phyloP scores from a whole-genome alignment of 2,888 invertebrate species.

The Caenorhabditis imperialis region DNA sequence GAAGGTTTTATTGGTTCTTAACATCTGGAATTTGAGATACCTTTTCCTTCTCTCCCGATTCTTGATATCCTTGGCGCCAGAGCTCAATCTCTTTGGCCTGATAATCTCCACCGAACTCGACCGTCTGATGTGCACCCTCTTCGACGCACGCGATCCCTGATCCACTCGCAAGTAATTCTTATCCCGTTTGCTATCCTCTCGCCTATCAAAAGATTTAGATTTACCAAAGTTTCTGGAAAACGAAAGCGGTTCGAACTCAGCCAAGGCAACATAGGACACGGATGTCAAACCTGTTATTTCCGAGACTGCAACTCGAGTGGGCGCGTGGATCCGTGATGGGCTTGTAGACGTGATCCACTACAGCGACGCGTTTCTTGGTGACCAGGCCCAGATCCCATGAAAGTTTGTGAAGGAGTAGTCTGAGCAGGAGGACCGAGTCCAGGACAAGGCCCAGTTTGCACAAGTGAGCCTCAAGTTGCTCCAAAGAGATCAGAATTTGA shows the following conservation, averaged over 20 bases:
- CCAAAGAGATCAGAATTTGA: slow-evolving; percentile 67
- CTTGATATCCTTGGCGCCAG: slow-evolving; percentile 76
- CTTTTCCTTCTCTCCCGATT: slow-evolving; percentile 74
- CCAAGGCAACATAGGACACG: slow-evolving; percentile 8
- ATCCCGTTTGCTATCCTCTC: slow-evolving; percentile 67
- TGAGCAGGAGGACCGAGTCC: slow-evolving; percentile 75
- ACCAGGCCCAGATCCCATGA: slow-evolving; percentile 76
- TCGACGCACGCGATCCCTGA: slow-evolving; percentile 72
- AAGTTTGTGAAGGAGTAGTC: slow-evolving; percentile 77
- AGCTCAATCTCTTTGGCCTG: slow-evolving; percentile 75
- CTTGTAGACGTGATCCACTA: slow-evolving; percentile 64
- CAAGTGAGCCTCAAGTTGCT: slow-evolving; percentile 73
- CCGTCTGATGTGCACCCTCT: slow-evolving; percentile 74
- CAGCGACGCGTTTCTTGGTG: slow-evolving; percentile 63
- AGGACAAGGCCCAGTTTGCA: slow-evolving; percentile 76
- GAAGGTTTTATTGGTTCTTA: background rate
- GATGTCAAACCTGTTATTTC: slow-evolving; percentile 60
- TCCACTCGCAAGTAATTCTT: slow-evolving; percentile 75
- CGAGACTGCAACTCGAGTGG: slow-evolving; percentile 73
- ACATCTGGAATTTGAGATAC: slow-evolving; percentile 23
- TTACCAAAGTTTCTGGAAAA: slow-evolving; percentile 69
- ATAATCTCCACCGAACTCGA: slow-evolving; percentile 77
- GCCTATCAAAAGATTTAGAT: slow-evolving; percentile 74
- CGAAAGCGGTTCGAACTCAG: slow-evolving; percentile 12
- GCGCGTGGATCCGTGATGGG: slow-evolving; percentile 66